These are phyloP conservation scores for Thysanoteuthis rhombus DNA, from an alignment of 2,888 invertebrate genomes.

Conservation along the genomic window DNA sequence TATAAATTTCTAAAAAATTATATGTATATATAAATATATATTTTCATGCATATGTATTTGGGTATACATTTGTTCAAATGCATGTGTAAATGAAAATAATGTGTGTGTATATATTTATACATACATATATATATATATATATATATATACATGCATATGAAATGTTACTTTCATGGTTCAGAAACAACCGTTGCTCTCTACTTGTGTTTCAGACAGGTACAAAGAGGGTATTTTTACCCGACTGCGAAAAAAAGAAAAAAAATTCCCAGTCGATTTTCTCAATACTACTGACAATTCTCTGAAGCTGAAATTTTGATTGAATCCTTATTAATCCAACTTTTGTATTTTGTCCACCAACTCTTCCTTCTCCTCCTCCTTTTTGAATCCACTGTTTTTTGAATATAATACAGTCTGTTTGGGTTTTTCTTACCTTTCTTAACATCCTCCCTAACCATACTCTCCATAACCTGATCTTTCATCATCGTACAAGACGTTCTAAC, in stretches of 20 bases:
- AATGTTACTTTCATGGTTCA: conserved; percentile 12
- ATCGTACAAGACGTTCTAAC: too few relatives aligned
- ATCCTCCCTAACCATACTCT: not conserved
- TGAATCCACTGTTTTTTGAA: too few relatives aligned
- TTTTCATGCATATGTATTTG: too few relatives aligned
- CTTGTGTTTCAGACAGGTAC: not conserved
- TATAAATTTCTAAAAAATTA: too few relatives aligned
- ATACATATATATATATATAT: not conserved
- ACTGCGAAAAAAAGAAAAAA: not conserved
- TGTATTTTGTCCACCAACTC: not conserved
- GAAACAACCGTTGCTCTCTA: not conserved
- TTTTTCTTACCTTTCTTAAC: too few relatives aligned
- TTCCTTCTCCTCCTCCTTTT: not conserved
- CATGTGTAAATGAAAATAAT: not conserved
- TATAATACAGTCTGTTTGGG: too few relatives aligned
- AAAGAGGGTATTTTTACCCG: not conserved
- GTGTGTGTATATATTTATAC: not conserved
- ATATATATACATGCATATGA: not conserved
- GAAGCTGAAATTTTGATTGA: not conserved
- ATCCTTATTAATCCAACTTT: not conserved
- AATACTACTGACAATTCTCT: not conserved
- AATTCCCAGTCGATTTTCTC: not conserved
- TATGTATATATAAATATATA: too few relatives aligned
- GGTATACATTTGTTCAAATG: not conserved
- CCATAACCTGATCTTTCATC: too few relatives aligned